phyloP scores from a whole-genome alignment of 2,888 invertebrate genomes.

The Scrobipalpa costella region DNA sequence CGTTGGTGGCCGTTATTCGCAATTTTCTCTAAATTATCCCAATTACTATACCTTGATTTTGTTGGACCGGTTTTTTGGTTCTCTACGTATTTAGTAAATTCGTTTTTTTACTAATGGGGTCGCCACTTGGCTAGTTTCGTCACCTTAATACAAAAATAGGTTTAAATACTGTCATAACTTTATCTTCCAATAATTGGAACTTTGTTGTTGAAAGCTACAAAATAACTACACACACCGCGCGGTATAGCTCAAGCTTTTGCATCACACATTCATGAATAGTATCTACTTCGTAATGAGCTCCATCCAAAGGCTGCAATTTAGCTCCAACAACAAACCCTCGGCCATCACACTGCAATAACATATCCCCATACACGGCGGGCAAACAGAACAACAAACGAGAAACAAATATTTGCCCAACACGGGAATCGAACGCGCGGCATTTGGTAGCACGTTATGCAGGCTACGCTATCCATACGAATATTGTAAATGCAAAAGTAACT shows the following conservation, averaged over 20 bases:
- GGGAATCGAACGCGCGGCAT: neutral
- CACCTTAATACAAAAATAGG: no score
- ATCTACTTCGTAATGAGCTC: neutral
- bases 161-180: no score
- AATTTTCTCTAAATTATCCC: no score
- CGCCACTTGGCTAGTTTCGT: no score
- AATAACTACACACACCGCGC: no score
- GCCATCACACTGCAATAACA: constrained; percentile 6
- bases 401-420: constrained; percentile 5
- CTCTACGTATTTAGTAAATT: no score
- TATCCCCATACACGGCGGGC: neutral
- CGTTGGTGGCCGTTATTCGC: no score
- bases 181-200: no score
- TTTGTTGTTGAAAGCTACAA: no score
- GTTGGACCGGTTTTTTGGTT: no score
- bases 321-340: neutral
- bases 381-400: neutral
- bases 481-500: neutral
- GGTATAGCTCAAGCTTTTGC: neutral
- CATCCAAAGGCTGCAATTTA: constrained; percentile 4
- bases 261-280: neutral
- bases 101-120: no score
- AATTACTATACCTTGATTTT: no score
- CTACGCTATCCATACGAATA: neutral
- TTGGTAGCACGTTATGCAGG: neutral